Evolutionary conservation across 2,113 vertebrate genomes (phyloP).

Genomic region (Corythoichthys haematopterus): DNA sequence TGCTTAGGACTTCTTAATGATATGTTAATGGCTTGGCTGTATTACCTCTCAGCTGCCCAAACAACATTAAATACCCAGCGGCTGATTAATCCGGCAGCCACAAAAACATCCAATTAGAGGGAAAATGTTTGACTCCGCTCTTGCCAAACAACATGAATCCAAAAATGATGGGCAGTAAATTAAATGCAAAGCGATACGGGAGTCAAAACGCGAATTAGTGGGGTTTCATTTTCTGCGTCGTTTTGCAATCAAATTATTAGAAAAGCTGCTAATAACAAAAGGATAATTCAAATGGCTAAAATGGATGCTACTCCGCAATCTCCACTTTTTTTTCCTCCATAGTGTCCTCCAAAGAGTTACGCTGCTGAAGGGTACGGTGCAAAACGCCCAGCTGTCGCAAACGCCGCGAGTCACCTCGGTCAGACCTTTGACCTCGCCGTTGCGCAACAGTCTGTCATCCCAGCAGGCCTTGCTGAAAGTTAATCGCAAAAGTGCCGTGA

Average conservation of each 20-base stretch:
- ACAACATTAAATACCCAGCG: slow-evolving; percentile 66
- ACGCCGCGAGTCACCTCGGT: slow-evolving; percentile 17
- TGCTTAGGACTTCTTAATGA: slow-evolving; percentile 66
- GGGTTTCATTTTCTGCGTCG: background rate
- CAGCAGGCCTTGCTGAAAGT: slow-evolving; percentile 27
- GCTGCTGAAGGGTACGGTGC: slow-evolving; percentile 38
- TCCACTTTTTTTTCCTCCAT: background rate
- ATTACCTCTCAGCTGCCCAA: slow-evolving; percentile 69
- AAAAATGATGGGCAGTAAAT: slow-evolving; percentile 19
- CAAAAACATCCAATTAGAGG: slow-evolving; percentile 59
- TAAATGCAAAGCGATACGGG: background rate
- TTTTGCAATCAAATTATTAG: background rate
- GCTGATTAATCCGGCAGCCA: slow-evolving; percentile 62
- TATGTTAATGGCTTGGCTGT: slow-evolving; percentile 69
- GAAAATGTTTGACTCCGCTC: slow-evolving; percentile 48
- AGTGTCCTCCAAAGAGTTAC: slow-evolving; percentile 15
- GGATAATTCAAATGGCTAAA: background rate
- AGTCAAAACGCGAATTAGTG: slow-evolving; percentile 1
- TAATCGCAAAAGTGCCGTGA: too few species aligned
- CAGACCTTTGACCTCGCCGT: slow-evolving; percentile 30
- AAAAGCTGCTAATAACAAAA: background rate
- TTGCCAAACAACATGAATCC: slow-evolving; percentile 38
- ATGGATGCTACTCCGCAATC: too few species aligned
- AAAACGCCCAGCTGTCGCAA: slow-evolving; percentile 34
- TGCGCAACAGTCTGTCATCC: slow-evolving; percentile 28